Base-by-base conservation (phyloP, 2,888 invertebrate species). In the Lepidochitona cinerea region DNA sequence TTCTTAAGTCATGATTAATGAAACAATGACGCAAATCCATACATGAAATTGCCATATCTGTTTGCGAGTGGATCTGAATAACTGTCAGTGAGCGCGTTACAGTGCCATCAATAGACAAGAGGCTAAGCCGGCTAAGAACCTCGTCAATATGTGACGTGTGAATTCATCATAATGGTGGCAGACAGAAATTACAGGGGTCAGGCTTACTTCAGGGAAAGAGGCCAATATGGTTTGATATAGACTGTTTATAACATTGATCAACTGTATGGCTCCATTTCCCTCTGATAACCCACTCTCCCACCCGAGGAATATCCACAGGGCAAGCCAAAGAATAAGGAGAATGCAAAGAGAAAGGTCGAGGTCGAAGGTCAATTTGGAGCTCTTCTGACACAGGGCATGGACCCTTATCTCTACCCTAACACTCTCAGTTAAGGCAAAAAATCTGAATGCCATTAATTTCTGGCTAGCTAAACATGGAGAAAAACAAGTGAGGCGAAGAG, bases 141-240 rank as follows among this genome's bases (percentile, higher is more conserved):
- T 59, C 32, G 32, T 59, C 59, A 59, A 59, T 59, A 59, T 59
- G 59, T 59, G 59, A 59, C 59, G 59, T 59, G 32, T 59, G 59
- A 23, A 23, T 23, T 23, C 59, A 29, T 29, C 23, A 59, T 59
- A 23, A 59, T 29, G 59, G 59, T 29, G 32, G 26, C 59, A 59
- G 59, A 59, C 59, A 29, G 59, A 59, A 59, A 59, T 59, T 59
- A 59, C 59, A 49, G 49, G 49, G 49, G 49, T 49, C 49, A 49
- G 49, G 4, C n/a, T 49, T n/a, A 23, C 49, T 18, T 7, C 49
- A 49, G 49, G 18, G 49, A 49, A 18, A n/a, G n/a, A n/a, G n/a
- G n/a, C n/a, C n/a, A n/a, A n/a, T n/a, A n/a, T n/a, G 49, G 49
- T 23, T 23, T 49, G 49, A 49, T 49, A 49, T 49, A 49, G 49